These are phyloP conservation scores for Myotis pilosus DNA, from an alignment of 2,797 vertebrate species.

Conservation along the genomic window DNA sequence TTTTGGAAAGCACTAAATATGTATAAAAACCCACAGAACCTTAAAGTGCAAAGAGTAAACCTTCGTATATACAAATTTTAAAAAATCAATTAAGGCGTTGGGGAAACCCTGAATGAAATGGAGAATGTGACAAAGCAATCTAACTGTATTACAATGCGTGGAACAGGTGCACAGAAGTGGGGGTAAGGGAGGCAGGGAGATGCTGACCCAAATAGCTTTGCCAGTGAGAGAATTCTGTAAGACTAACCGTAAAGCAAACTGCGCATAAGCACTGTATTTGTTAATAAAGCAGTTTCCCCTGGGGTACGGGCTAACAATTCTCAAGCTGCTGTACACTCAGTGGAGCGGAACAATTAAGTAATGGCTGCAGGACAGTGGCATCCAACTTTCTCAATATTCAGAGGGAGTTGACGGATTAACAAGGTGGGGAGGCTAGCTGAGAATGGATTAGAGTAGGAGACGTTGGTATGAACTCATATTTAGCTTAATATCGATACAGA, in stretches of 20 bases:
- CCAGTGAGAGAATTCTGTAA: not conserved
- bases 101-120: not conserved
- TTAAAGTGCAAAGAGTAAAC: not conserved
- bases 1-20: fast-evolving
- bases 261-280: not conserved
- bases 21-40: not conserved
- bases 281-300: not conserved
- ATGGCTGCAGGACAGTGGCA: fast-evolving
- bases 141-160: too few relatives aligned
- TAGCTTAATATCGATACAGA: not conserved
- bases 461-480: not conserved
- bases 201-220: not conserved
- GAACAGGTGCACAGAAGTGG: not conserved
- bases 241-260: not conserved
- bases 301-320: not conserved
- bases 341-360: not conserved
- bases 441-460: not conserved
- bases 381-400: not conserved
- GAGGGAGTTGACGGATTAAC: not conserved
- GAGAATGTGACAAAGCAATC: not conserved
- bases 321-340: not conserved
- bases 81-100: not conserved
- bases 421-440: too few relatives aligned
- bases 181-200: fast-evolving
- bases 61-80: not conserved